Conservation (phyloP, 2,888 invertebrate genomes). For the Nomada hirtipes region DNA sequence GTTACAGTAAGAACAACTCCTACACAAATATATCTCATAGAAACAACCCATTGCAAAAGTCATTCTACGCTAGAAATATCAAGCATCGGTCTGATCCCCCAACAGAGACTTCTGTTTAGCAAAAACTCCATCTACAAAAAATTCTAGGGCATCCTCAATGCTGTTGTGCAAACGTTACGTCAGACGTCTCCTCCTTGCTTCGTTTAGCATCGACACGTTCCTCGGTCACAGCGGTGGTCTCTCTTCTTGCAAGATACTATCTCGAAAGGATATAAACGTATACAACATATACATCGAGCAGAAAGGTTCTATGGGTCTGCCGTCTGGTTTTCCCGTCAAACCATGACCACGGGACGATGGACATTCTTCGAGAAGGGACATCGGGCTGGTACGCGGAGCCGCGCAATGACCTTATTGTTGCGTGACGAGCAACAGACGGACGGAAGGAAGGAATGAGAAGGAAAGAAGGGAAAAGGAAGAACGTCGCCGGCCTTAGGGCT, state of each 20-base stretch:
- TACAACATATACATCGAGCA: not conserved
- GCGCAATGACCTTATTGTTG: conserved; percentile 77
- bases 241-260: conserved; percentile 36
- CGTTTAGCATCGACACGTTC: conserved; percentile 13
- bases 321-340: conserved; percentile 44
- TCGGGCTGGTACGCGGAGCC: conserved; percentile 42
- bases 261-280: conserved; percentile 27
- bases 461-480: conserved; percentile 64
- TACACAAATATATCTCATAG: too few species aligned
- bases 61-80: too few species aligned
- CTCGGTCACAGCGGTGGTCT: not conserved
- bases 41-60: too few species aligned
- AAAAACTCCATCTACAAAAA: not conserved
- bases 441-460: conserved; percentile 74
- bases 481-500: conserved; percentile 58
- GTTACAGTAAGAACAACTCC: too few species aligned
- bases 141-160: not conserved
- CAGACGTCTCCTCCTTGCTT: conserved; percentile 3
- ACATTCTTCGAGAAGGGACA: conserved; percentile 39
- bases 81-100: not conserved
- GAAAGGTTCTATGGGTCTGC: not conserved
- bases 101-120: not conserved
- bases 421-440: conserved; percentile 73
- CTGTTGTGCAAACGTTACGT: not conserved
- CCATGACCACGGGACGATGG: conserved; percentile 51